A percentile compares a stretch with the other conserved stretches of the same genome.
These are phyloP conservation scores for Enteromius trimaculatus DNA, from an alignment of 2,797 vertebrate species.

Conservation along the genomic window DNA sequence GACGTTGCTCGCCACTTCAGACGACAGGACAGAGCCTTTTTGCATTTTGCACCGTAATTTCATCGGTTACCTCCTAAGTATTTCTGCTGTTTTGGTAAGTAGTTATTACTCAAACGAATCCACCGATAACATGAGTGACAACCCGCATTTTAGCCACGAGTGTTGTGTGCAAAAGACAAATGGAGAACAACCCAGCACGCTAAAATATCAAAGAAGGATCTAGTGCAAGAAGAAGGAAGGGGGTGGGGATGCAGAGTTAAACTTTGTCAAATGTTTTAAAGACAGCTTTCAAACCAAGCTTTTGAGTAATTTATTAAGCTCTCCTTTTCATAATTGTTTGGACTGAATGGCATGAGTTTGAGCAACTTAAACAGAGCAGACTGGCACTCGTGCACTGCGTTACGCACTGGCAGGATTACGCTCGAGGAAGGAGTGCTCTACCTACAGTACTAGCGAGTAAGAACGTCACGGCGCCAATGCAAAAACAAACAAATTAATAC, in stretches of 20 bases:
- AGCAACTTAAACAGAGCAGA: constrained; percentile 33
- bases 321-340: neutral
- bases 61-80: constrained; percentile 64
- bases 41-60: constrained; percentile 72
- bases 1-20: constrained; percentile 67
- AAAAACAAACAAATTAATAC: constrained; percentile 31
- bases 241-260: constrained; percentile 72
- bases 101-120: constrained; percentile 62
- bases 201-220: constrained; percentile 50
- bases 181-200: constrained; percentile 64
- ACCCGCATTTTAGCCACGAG: constrained; percentile 25
- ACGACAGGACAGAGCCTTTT: constrained; percentile 62
- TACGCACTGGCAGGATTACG: constrained; percentile 47
- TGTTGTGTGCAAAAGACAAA: constrained; percentile 63
- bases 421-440: constrained; percentile 26
- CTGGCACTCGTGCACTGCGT: constrained; percentile 38
- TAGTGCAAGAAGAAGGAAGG: constrained; percentile 54
- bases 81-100: constrained; percentile 75
- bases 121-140: constrained; percentile 39
- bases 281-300: constrained; percentile 57
- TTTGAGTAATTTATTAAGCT: constrained; percentile 20
- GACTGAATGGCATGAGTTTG: constrained; percentile 25
- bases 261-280: constrained; percentile 79
- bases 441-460: constrained; percentile 19
- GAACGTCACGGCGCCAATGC: constrained; percentile 2